Evolutionary conservation across 1,140 invertebrate species (phyloP), one percentile per base, ranked within the genome.

Genomic region (Vollenhovia emeryi): DNA sequence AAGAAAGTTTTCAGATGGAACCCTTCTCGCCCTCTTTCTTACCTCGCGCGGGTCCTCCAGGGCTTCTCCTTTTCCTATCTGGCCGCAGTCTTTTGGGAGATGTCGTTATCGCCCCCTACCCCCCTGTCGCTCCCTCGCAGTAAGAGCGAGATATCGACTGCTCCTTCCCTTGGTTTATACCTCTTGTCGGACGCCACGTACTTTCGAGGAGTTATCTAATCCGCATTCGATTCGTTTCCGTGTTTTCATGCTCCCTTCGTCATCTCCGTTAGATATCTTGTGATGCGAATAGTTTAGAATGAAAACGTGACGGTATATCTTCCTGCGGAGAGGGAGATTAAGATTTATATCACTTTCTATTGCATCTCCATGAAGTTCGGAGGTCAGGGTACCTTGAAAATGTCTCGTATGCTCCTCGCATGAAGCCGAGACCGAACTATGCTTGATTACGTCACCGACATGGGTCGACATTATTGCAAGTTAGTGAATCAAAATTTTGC

Each of bases 1-100:
- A 89, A 86, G 78, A 89, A 89, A 89, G 50, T 89, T 89, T 86
- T 86, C 84, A 75, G 87, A 89, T 86, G 36, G 66, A 86, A 40
- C 76, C 11, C 68, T 69, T 52, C 33, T 66, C 33, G 36, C 73
- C 27, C 33, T 57, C 52, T 50, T 43, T 48, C 69, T 83, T 66
- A 68, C 27, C 40, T 15, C 36, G 30, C 36, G 30, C 30, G 75
- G 75, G n/a, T 59, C 30, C 84, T 36, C 60, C 62, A 13, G 36
- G 66, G 48, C 21, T 66, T 68, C 74, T 68, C 68, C 84, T 60
- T 80, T 80, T 85, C 64, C 84, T 85, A 84, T 84, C 82, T 78
- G 36, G 73, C 62, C 71, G 33, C 50, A 57, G 73, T 2, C 57
- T 71, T 57, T 88, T 86, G 84, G 79, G 84, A 57, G 33, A 66